These are phyloP conservation scores for Papilio aristodemus DNA, from an alignment of 1,140 invertebrate genomes.

Conservation along the genomic window DNA sequence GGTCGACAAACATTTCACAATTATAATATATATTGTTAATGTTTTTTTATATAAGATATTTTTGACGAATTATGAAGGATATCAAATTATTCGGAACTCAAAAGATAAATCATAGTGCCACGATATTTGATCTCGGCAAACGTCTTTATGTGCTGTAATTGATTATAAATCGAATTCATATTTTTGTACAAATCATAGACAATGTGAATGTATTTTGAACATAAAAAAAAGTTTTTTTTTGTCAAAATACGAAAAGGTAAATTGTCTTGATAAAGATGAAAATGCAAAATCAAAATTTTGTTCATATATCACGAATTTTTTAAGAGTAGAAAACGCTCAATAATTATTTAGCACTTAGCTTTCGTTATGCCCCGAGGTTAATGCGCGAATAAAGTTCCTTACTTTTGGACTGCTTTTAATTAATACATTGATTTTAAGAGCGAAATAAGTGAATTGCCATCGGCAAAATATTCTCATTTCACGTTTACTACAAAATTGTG, in stretches of 20 bases:
- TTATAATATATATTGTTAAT: constrained; percentile 3
- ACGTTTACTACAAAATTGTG: too few species aligned
- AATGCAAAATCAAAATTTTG: background rate
- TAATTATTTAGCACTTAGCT: background rate
- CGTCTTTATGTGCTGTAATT: background rate
- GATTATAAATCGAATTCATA: background rate
- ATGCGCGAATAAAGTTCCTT: too few species aligned
- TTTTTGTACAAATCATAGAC: constrained; percentile 2
- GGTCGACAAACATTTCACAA: background rate
- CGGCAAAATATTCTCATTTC: too few species aligned
- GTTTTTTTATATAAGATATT: background rate
- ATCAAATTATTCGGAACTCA: constrained; percentile 7
- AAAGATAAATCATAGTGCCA: constrained; percentile 4
- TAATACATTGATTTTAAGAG: too few species aligned
- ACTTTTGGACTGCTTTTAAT: too few species aligned
- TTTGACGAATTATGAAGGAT: constrained; percentile 2
- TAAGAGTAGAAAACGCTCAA: background rate
- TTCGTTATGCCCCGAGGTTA: background rate
- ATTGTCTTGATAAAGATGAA: background rate
- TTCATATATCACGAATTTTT: background rate
- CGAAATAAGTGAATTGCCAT: too few species aligned
- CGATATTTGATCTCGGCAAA: background rate
- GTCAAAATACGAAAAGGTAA: background rate
- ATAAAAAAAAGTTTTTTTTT: background rate
- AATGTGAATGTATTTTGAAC: constrained; percentile 1